Evolutionary conservation across 2,888 invertebrate species (phyloP), one percentile per base, ranked within the genome.

Genomic region (Ferdinandea cuprea): DNA sequence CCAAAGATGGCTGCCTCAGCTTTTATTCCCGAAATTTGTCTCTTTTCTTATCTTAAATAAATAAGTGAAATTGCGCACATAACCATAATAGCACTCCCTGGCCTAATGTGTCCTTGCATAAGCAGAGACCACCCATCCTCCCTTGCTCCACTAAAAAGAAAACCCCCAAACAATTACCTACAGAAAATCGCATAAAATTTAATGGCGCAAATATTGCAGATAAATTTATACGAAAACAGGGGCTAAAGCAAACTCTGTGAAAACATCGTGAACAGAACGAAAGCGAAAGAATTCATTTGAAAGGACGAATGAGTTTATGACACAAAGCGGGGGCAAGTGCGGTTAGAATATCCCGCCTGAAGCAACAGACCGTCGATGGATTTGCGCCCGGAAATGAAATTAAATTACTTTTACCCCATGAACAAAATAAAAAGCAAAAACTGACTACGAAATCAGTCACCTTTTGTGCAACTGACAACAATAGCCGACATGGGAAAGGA

Each of bases 181-280:
- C 35, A 59, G 44, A 59, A 81, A 81, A 81, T 76, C 80, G 71
- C 76, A 81, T 81, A 71, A 81, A 81, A 74, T 52, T 58, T 81
- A 81, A 81, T 81, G 80, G 74, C 69, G 74, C 76, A 81, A 69
- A 76, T 71, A 81, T 76, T 71, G 80, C 69, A 81, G 74, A 76
- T 81, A 81, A 52, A 65, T 76, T 74, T 65, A 15, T 44, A 46
- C 25, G 7, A 9, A 59, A 13, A 28, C 58, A n/a, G 19, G 25
- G 19, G 11, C 17, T 25, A 71, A 69, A 61, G 56, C 54, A 48
- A 56, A 42, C 42, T 15, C 35, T 5, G 11, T 13, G 8, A 37
- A 7, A 37, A 9, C 37, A 48, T 25, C 25, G 21, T 42, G 9
- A 44, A 15, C 5, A 54, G 52, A 58, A 1, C 11, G 8, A 50